Percentiles rank a stretch among this genome's conserved stretches.
Conservation (phyloP, 2,888 invertebrate genomes). For the Aphodius sticticus region DNA sequence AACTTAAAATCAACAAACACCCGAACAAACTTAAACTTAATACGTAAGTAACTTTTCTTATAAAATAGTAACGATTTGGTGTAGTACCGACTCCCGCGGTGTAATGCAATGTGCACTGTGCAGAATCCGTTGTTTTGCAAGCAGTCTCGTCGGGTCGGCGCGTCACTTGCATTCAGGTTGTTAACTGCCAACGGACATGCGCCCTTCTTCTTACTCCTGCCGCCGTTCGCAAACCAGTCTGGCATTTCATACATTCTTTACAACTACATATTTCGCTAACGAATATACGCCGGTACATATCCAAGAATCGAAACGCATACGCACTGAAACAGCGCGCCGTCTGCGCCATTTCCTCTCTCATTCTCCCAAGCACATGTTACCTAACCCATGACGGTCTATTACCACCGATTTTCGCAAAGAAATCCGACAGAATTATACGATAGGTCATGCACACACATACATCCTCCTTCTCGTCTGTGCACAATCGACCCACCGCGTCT, state of each 20-base stretch:
- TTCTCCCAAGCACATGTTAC: background rate
- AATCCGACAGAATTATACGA: conserved; percentile 16
- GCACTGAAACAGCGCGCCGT: conserved; percentile 21
- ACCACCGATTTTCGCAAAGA: conserved; percentile 5
- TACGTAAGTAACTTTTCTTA: conserved; percentile 38
- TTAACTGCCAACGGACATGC: conserved; percentile 52
- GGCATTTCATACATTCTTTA: conserved; percentile 50
- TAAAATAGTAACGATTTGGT: conserved; percentile 50
- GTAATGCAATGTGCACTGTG: conserved; percentile 59
- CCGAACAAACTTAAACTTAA: conserved; percentile 34
- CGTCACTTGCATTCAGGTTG: conserved; percentile 56
- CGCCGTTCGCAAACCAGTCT: conserved; percentile 53
- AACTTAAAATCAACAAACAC: conserved; percentile 36
- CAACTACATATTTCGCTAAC: conserved; percentile 34
- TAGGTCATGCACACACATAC: conserved; percentile 9
- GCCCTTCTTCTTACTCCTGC: conserved; percentile 41
- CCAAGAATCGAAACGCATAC: background rate
- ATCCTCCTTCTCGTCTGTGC: background rate
- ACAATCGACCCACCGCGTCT: no score
- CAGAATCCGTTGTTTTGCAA: conserved; percentile 60
- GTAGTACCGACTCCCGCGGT: conserved; percentile 60
- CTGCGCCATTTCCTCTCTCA: conserved; percentile 40
- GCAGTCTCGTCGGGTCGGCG: conserved; percentile 45
- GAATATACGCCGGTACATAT: conserved; percentile 28
- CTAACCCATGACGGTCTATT: background rate